Conservation (phyloP, 2,797 vertebrate species). For the Delichon dasypus region DNA sequence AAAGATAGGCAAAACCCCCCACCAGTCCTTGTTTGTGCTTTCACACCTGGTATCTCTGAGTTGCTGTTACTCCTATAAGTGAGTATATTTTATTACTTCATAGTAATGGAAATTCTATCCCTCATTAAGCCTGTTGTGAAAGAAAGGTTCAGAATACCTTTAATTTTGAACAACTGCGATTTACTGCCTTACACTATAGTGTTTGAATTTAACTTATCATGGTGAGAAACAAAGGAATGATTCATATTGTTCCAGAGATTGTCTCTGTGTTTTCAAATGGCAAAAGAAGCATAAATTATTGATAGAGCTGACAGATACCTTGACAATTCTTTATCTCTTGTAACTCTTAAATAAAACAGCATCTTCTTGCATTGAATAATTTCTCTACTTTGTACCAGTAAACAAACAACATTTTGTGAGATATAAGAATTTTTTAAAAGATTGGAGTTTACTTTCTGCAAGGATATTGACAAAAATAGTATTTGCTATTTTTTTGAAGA, state of each 20-base stretch:
- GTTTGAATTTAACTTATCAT: not conserved
- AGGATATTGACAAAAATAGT: not conserved
- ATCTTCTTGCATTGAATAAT: not conserved
- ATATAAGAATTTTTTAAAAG: not conserved
- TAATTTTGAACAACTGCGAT: not conserved
- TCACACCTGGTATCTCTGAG: not conserved
- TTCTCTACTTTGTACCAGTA: not conserved
- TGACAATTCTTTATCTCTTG: not conserved
- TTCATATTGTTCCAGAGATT: not conserved
- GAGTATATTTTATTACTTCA: not conserved
- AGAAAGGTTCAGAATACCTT: not conserved
- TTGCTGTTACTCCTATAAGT: not conserved
- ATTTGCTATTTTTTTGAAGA: not conserved
- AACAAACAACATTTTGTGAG: not conserved
- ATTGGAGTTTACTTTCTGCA: not conserved
- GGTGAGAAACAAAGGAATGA: not conserved
- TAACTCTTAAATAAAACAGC: slow-evolving; percentile 37
- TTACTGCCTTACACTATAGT: not conserved
- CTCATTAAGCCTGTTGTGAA: not conserved
- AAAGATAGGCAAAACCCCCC: not conserved
- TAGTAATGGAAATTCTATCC: not conserved
- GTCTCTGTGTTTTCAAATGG: not conserved
- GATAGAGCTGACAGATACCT: not conserved
- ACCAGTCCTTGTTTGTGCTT: not conserved
- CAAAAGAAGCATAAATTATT: slow-evolving; percentile 31